A percentile compares a stretch with the other conserved stretches of the same genome.
phyloP scores from a whole-genome alignment of 2,113 vertebrate genomes.

The Melanostigma gelatinosum region DNA sequence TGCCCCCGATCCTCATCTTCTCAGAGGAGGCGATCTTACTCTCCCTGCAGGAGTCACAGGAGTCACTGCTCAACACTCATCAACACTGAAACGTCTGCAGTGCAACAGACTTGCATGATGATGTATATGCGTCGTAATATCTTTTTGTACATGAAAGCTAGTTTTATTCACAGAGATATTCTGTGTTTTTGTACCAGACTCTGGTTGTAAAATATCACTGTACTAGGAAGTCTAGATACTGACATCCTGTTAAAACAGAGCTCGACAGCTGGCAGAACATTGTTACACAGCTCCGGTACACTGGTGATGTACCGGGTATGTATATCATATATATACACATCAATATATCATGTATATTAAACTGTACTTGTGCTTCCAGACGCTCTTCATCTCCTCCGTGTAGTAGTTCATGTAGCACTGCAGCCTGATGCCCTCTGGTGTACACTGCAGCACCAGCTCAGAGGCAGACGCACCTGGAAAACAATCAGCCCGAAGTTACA shows the following conservation, averaged over 20 bases:
- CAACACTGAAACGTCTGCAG: background rate
- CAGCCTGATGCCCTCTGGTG: constrained; percentile 95
- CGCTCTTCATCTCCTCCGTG: constrained; percentile 94
- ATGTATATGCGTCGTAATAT: background rate
- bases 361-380: constrained; percentile 92
- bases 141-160: background rate
- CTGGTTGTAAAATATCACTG: background rate
- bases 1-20: constrained; percentile 94
- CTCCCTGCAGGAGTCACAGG: constrained; percentile 81
- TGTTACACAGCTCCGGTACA: background rate
- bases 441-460: constrained; percentile 92
- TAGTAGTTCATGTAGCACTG: constrained; percentile 97
- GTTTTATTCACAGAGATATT: background rate
- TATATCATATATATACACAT: no score
- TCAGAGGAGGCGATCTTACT: constrained; percentile 94
- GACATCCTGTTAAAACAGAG: background rate
- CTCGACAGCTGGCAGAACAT: no score
- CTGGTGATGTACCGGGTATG: no score
- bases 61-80: background rate
- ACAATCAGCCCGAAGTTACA: background rate
- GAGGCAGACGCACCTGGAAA: constrained; percentile 90
- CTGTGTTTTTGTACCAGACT: background rate
- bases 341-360: background rate
- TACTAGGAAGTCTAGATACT: background rate
- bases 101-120: background rate